Evolutionary conservation across 2,888 invertebrate species (phyloP).

Genomic region (Agapetus fuscipes): DNA sequence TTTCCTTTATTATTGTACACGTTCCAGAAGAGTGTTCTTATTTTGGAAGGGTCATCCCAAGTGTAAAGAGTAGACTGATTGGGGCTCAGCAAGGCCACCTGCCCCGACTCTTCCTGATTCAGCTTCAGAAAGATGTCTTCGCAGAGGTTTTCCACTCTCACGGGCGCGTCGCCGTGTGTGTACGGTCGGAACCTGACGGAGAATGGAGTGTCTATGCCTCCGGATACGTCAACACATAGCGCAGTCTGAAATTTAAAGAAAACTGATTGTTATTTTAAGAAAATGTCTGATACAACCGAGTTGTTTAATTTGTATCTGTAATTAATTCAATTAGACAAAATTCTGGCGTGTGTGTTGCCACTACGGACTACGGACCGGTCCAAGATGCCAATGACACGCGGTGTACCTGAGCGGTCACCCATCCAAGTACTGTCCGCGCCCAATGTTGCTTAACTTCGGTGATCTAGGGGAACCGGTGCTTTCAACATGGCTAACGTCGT

Average conservation of each 20-base stretch:
- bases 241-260: constrained; percentile 48
- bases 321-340: no score
- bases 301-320: no score
- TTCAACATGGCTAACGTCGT: no score
- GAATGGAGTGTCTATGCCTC: constrained; percentile 64
- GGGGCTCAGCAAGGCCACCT: constrained; percentile 67
- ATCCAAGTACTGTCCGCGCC: no score
- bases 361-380: no score
- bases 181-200: constrained; percentile 68
- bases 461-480: no score
- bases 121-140: constrained; percentile 72
- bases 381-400: no score
- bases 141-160: constrained; percentile 75
- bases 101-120: constrained; percentile 50
- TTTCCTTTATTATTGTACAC: constrained; percentile 69
- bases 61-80: constrained; percentile 69
- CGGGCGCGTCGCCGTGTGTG: constrained; percentile 67
- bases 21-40: constrained; percentile 68
- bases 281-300: no score
- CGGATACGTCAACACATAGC: constrained; percentile 59
- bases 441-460: no score
- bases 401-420: no score
- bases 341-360: no score
- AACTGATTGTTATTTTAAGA: no score
- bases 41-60: constrained; percentile 75